phyloP scores from a whole-genome alignment of 1,140 invertebrate genomes.

The Thaumatotibia leucotreta region DNA sequence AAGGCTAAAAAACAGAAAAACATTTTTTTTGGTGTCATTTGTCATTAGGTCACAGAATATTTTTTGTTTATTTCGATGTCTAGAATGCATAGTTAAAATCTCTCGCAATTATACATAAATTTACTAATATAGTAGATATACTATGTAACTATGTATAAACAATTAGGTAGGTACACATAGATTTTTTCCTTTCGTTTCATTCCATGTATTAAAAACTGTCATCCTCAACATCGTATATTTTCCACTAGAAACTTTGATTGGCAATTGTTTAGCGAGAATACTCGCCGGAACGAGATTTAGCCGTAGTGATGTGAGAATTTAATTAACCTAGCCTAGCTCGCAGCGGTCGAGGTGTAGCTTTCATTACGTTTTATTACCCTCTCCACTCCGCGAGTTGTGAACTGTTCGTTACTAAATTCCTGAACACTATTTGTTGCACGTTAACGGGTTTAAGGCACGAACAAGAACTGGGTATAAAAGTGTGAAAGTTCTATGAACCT shows the following conservation, averaged over 20 bases:
- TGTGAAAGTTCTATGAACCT: not conserved
- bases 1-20: too few relatives aligned
- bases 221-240: not conserved
- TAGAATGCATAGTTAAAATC: too few relatives aligned
- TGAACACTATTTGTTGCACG: not conserved
- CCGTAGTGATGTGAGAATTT: conserved; percentile 38
- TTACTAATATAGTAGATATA: too few relatives aligned
- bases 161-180: too few relatives aligned
- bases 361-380: conserved; percentile 44
- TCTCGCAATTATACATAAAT: too few relatives aligned
- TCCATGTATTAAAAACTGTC: too few relatives aligned
- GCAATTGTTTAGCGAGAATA: conserved; percentile 1
- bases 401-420: not conserved
- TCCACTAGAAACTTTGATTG: not conserved
- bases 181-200: too few relatives aligned
- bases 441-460: not conserved
- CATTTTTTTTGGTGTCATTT: too few relatives aligned
- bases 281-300: conserved; percentile 10
- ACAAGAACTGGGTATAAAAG: not conserved
- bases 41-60: too few relatives aligned
- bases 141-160: too few relatives aligned
- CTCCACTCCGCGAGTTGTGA: not conserved
- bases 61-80: too few relatives aligned
- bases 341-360: conserved; percentile 8
- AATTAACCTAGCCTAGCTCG: conserved; percentile 32